A percentile compares a stretch with the other conserved stretches of the same genome.
phyloP scores from a whole-genome alignment of 2,888 invertebrate species.

The Diogma glabrata region DNA sequence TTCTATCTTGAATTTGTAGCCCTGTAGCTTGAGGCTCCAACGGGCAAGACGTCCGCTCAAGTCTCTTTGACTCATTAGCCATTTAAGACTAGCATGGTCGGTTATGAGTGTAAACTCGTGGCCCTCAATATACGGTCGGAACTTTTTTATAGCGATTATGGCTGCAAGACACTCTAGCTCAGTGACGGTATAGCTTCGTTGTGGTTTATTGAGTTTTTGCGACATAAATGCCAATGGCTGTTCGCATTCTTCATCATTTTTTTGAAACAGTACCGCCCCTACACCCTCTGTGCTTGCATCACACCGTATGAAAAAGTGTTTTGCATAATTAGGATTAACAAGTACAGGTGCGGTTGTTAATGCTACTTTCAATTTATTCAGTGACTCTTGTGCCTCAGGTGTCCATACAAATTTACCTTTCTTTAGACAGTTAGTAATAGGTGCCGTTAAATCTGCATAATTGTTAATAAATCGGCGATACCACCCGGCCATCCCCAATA shows the following conservation, averaged over 20 bases:
- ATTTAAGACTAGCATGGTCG: neutral
- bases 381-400: neutral
- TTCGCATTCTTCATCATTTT: neutral
- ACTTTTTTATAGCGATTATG: neutral
- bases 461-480: too few relatives aligned
- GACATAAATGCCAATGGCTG: neutral
- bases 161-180: too few relatives aligned
- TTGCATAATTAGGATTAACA: neutral
- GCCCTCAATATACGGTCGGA: neutral
- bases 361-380: neutral
- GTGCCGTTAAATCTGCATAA: too few relatives aligned
- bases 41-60: neutral
- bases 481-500: too few relatives aligned
- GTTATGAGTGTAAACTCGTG: neutral
- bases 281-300: neutral
- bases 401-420: neutral
- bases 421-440: too few relatives aligned
- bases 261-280: neutral
- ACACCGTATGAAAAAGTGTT: neutral
- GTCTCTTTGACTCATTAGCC: neutral
- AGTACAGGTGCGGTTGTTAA: neutral
- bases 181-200: too few relatives aligned
- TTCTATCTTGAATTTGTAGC: too few relatives aligned
- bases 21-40: too few relatives aligned
- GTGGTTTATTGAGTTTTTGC: neutral